Percentiles rank a stretch among this genome's conserved stretches.
Conservation (phyloP, 2,113 vertebrate species). For the Puffinus mauretanicus region DNA sequence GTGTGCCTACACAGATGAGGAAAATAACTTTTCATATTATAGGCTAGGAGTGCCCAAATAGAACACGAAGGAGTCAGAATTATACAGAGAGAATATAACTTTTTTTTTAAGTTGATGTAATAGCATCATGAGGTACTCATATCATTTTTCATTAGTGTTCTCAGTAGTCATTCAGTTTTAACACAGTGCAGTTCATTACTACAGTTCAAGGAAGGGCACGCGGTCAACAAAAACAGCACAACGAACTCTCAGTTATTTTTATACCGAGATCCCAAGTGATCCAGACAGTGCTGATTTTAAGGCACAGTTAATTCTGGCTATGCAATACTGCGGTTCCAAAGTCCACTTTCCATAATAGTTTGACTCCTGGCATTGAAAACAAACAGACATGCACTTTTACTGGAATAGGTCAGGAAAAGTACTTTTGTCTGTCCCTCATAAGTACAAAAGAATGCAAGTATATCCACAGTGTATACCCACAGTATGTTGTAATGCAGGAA, state of each 20-base stretch:
- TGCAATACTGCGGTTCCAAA: not conserved
- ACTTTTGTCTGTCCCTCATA: not conserved
- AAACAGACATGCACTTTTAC: not conserved
- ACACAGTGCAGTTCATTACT: not conserved
- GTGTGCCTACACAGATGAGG: not conserved
- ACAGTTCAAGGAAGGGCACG: not conserved
- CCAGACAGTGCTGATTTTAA: not conserved
- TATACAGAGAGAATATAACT: not conserved
- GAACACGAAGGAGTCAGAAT: not conserved
- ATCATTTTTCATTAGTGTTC: not conserved
- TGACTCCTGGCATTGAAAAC: not conserved
- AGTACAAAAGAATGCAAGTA: not conserved
- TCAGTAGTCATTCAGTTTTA: not conserved
- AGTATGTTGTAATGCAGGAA: not conserved
- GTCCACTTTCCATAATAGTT: not conserved
- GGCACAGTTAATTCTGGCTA: not conserved
- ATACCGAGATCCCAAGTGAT: not conserved
- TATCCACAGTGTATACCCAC: not conserved
- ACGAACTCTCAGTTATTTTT: not conserved
- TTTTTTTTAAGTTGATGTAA: not conserved
- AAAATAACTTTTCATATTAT: not conserved
- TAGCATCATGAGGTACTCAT: not conserved
- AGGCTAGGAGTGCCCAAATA: not conserved
- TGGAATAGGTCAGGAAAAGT: not conserved
- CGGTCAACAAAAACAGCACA: not conserved